Conservation (phyloP, 2,797 vertebrate species). For the Bovichtus variegatus region DNA sequence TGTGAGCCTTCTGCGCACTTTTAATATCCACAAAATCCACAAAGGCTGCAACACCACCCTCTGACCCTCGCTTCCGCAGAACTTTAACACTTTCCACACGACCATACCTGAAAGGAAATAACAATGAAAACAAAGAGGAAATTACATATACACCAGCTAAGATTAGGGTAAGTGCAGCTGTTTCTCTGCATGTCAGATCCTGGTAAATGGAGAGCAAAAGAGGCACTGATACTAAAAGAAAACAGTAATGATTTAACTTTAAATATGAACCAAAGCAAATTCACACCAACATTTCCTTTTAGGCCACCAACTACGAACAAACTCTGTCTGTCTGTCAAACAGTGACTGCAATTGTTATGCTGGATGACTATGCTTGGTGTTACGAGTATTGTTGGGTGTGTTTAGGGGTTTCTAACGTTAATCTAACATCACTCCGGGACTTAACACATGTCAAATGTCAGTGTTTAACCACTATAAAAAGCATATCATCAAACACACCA, state of each 20-base stretch:
- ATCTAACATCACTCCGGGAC: background rate
- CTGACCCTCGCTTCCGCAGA: conserved; percentile 97
- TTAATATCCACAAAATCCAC: conserved; percentile 99
- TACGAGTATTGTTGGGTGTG: background rate
- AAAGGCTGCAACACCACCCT: conserved; percentile 99
- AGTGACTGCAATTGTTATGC: background rate
- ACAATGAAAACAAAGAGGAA: conserved; percentile 47
- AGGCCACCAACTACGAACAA: background rate
- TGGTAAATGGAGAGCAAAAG: background rate
- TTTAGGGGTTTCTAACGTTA: background rate
- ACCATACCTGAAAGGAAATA: conserved; percentile 91
- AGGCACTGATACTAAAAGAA: background rate
- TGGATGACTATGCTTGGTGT: background rate
- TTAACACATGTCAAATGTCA: conserved; percentile 4
- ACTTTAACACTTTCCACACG: conserved; percentile 99
- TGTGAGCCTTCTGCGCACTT: conserved; percentile 99
- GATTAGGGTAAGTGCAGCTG: background rate
- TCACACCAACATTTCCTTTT: background rate
- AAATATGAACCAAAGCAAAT: background rate
- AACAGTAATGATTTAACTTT: background rate
- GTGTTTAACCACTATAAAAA: conserved; percentile 4
- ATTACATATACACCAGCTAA: conserved; percentile 38
- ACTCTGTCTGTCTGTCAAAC: background rate
- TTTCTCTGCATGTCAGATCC: background rate
- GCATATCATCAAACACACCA: background rate